phyloP scores from a whole-genome alignment of 2,888 invertebrate species.

The Cabera pusaria region DNA sequence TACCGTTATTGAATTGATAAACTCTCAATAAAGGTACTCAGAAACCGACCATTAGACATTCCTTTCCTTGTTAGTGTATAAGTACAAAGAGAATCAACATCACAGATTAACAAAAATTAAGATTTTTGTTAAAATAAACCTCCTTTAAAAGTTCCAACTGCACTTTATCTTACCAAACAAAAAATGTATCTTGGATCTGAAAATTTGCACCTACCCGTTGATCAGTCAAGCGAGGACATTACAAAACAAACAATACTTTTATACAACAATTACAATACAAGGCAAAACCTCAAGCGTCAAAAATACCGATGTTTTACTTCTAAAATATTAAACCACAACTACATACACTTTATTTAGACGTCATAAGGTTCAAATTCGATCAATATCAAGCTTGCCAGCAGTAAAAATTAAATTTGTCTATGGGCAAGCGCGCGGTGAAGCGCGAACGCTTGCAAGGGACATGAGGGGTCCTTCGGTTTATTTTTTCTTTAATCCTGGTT shows the following conservation, averaged over 20 bases:
- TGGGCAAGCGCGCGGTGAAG: slow-evolving; percentile 60
- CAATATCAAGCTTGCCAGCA: slow-evolving; percentile 5
- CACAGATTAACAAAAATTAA: too few species aligned
- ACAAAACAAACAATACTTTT: slow-evolving; percentile 69
- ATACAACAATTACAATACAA: slow-evolving; percentile 77
- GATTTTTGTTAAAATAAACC: too few species aligned
- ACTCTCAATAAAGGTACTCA: too few species aligned
- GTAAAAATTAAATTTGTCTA: slow-evolving; percentile 19
- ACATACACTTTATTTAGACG: slow-evolving; percentile 31
- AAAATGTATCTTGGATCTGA: slow-evolving; percentile 22
- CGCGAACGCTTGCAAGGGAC: slow-evolving; percentile 76
- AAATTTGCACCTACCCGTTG: slow-evolving; percentile 49
- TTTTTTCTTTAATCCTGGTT: slow-evolving; percentile 80
- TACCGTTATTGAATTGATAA: too few species aligned
- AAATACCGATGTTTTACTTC: slow-evolving; percentile 49
- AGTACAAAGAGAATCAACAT: too few species aligned
- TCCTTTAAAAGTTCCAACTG: too few species aligned
- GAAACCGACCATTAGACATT: too few species aligned
- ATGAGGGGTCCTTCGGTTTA: slow-evolving; percentile 71
- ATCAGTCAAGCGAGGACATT: slow-evolving; percentile 52
- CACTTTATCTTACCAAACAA: slow-evolving; percentile 18
- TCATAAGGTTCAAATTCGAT: slow-evolving; percentile 35
- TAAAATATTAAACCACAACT: not conserved
- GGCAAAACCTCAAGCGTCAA: slow-evolving; percentile 78
- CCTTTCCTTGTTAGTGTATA: too few species aligned